phyloP scores from a whole-genome alignment of 2,888 invertebrate species.

The Pheosia gnoma region DNA sequence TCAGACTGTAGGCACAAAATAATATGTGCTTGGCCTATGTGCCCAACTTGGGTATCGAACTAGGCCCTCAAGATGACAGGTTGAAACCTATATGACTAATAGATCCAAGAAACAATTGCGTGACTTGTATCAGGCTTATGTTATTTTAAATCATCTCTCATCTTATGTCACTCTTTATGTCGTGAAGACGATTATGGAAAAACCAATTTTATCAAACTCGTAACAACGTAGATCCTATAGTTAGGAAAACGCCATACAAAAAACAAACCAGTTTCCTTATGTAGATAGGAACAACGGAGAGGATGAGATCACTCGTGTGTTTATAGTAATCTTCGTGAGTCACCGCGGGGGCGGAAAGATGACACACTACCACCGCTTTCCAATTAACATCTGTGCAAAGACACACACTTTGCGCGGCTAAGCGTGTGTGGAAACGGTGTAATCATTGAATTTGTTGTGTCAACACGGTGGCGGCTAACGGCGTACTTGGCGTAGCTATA shows the following conservation, averaged over 20 bases:
- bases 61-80: no score
- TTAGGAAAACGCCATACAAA: conserved; percentile 15
- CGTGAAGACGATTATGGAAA: no score
- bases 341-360: conserved; percentile 32
- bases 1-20: no score
- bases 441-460: background rate
- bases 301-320: conserved; percentile 33
- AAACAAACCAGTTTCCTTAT: conserved; percentile 25
- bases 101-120: no score
- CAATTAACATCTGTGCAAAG: conserved; percentile 11
- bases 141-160: no score
- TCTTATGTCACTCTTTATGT: no score
- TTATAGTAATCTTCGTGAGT: conserved; percentile 21
- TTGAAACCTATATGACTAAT: no score
- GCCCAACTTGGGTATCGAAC: no score
- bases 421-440: background rate
- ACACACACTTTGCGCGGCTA: background rate
- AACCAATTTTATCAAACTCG: no score
- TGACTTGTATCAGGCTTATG: no score
- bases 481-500: background rate
- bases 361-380: conserved; percentile 24
- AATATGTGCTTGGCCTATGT: no score
- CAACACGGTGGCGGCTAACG: background rate
- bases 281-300: conserved; percentile 7
- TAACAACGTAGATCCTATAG: background rate